Conservation (phyloP, 2,888 invertebrate genomes). For the Aspidapion aeneum region DNA sequence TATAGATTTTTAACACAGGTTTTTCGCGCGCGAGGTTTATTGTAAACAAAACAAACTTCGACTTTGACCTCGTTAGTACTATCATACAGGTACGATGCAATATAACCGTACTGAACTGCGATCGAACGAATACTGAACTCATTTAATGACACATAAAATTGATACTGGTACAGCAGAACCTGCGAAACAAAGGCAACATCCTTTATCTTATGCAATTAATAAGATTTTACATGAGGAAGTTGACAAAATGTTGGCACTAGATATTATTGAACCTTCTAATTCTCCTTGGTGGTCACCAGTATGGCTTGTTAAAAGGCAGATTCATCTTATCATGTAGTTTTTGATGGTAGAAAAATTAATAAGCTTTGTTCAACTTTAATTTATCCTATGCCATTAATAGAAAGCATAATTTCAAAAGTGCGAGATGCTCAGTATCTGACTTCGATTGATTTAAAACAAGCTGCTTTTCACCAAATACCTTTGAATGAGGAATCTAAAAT, state of each 20-base stretch:
- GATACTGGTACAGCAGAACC: slow-evolving; percentile 10
- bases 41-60: too few species aligned
- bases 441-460: slow-evolving; percentile 32
- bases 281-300: neutral
- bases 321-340: neutral
- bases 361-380: neutral
- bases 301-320: neutral
- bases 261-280: slow-evolving; percentile 23
- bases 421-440: slow-evolving; percentile 34
- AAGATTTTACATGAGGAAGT: slow-evolving; percentile 7
- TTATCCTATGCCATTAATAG: slow-evolving; percentile 35
- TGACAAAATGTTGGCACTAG: slow-evolving; percentile 9
- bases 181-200: slow-evolving; percentile 12
- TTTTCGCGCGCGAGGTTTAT: too few species aligned
- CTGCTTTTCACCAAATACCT: neutral
- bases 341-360: neutral
- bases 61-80: too few species aligned
- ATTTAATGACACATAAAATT: slow-evolving; percentile 6
- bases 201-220: slow-evolving; percentile 13
- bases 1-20: too few species aligned
- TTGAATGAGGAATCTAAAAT: neutral
- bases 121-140: too few species aligned
- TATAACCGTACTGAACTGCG: too few species aligned
- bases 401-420: slow-evolving; percentile 13
- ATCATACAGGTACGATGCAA: too few species aligned